phyloP scores from a whole-genome alignment of 2,113 vertebrate genomes.

The Uropsilus gracilis region DNA sequence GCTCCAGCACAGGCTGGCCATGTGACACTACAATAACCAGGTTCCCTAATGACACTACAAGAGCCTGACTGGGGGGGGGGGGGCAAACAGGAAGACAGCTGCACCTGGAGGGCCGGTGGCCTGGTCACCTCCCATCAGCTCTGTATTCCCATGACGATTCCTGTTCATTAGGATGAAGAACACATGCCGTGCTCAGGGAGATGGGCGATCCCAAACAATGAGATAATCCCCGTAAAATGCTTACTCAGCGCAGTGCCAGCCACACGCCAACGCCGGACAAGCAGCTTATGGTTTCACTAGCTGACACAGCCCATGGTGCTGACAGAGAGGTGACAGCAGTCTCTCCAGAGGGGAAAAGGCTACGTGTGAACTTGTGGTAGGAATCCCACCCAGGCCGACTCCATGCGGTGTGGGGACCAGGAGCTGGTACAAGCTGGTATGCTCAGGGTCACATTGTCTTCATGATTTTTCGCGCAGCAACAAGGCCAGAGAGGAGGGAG shows the following conservation, averaged over 20 bases:
- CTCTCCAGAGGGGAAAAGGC: not conserved
- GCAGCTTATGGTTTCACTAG: accelerated
- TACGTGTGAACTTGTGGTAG: accelerated
- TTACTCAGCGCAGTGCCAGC: accelerated
- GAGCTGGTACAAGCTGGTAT: no score
- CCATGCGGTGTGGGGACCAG: no score
- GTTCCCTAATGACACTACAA: not conserved
- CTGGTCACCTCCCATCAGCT: not conserved
- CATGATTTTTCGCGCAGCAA: no score
- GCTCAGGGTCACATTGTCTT: no score
- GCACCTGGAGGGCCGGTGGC: accelerated
- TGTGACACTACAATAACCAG: not conserved
- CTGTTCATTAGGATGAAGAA: not conserved
- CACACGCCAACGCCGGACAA: accelerated
- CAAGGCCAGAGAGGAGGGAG: no score
- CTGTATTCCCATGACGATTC: not conserved
- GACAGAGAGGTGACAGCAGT: no score
- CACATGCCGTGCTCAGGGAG: not conserved
- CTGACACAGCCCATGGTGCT: accelerated
- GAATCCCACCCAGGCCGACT: no score
- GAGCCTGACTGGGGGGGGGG: accelerated
- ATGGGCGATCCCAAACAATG: accelerated
- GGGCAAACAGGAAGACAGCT: accelerated
- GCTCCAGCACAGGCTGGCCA: accelerated
- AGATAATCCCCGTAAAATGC: not conserved